phyloP scores from a whole-genome alignment of 2,888 invertebrate species.

The Hydroisotoma schaefferi region DNA sequence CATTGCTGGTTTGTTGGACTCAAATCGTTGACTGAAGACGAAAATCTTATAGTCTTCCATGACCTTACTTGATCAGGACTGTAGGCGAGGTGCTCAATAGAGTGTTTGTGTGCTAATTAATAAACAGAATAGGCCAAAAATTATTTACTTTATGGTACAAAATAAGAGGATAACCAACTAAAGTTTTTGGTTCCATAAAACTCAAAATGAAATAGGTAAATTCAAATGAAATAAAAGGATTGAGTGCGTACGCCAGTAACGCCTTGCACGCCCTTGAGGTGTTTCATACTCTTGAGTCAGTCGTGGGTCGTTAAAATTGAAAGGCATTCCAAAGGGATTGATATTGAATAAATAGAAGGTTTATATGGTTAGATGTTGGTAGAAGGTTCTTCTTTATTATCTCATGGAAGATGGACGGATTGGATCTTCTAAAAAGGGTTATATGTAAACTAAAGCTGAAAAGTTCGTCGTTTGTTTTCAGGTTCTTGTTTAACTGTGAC shows the following conservation, averaged over 20 bases:
- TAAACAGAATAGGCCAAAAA: too few species aligned
- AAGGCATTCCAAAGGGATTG: too few species aligned
- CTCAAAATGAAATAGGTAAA: background rate
- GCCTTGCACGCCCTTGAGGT: background rate
- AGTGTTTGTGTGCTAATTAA: background rate
- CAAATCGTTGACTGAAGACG: background rate
- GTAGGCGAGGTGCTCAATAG: background rate
- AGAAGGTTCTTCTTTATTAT: too few species aligned
- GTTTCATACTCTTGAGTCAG: background rate
- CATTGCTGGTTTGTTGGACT: background rate
- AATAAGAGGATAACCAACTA: background rate
- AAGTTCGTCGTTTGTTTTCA: too few species aligned
- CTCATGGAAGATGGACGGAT: too few species aligned
- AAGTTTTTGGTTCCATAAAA: background rate
- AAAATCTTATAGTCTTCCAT: background rate
- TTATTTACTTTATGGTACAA: too few species aligned
- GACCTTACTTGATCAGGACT: background rate
- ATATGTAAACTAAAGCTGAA: too few species aligned
- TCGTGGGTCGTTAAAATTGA: background rate
- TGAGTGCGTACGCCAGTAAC: background rate
- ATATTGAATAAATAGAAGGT: too few species aligned
- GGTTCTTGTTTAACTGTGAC: too few species aligned
- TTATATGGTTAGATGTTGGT: too few species aligned
- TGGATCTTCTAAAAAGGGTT: too few species aligned
- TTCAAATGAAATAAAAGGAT: background rate